Base-by-base conservation (phyloP, 2,797 vertebrate genomes). In the Kryptopterus vitreolus region DNA sequence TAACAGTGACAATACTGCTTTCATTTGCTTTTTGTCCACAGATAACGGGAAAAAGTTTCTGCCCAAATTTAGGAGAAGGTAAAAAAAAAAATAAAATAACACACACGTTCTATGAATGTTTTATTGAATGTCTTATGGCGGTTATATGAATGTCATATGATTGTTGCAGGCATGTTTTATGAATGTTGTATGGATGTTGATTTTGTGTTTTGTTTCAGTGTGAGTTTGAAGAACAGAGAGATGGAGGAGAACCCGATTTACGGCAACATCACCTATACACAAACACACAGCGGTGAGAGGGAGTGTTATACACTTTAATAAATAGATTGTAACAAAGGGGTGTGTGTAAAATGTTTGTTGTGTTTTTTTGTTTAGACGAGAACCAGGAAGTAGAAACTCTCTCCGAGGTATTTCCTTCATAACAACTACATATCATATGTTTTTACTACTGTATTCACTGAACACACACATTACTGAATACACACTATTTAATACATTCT, bases 181-280 rank as follows among this genome's bases (percentile, higher is more conserved):
- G 10, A 43, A 43, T 43, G 38, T 9, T 62, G 8, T n/a, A n/a
- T 38, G 22, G 15, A n/a, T 24, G n/a, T 24, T 66, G 38, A 46
- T 15, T 24, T 24, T 68, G 38, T 46, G 11, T 46, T 13, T 68
- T 80, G 3, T 72, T 7, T 85, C 52, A 76, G 82, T 82, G 83
- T 31, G 31, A 91, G 89, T 57, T 55, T 22, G 18, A 84, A 80
- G 62, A 16, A 29, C n/a, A 88, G 83, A 26, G 89, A 91, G 46
- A 93, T 93, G 92, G 91, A 92, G 72, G 93, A 74, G 20, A 74
- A 74, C 31, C 71, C 71, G 3, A 38, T 55, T 74, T 74, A 74
- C 3, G 71, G 71, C 31, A 74, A 74, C 53, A 74, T 74, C 71
- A 74, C 48, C 22, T 53, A 78, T 62, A 24, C 46, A 55, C 61